Conservation (phyloP, 2,113 vertebrate species). For the Leptobrachium ailaonicum region DNA sequence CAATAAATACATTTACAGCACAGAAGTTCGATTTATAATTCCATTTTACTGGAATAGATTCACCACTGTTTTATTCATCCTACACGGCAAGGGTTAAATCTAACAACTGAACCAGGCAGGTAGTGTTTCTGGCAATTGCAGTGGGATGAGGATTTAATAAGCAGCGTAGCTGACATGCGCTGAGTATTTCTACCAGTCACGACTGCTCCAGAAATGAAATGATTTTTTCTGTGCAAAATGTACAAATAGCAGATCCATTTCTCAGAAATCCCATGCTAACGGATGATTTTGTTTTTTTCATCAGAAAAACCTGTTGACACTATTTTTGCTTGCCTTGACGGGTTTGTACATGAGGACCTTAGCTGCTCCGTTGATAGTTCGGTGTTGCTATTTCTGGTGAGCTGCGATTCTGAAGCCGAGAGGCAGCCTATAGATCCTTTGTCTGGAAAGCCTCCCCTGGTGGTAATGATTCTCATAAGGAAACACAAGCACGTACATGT, state of each 20-base stretch:
- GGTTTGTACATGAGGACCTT: neutral
- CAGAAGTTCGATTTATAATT: no score
- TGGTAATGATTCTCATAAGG: neutral
- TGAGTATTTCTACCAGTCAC: conserved; percentile 3
- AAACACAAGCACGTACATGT: neutral
- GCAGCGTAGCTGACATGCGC: neutral
- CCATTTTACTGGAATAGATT: no score
- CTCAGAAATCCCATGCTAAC: neutral
- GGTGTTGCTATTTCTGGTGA: conserved; percentile 12
- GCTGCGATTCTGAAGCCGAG: neutral
- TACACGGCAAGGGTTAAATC: neutral
- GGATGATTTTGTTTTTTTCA: neutral
- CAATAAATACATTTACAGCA: no score
- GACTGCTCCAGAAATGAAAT: conserved; percentile 1
- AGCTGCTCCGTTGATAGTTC: conserved; percentile 1
- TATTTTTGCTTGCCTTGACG: neutral
- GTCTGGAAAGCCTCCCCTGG: neutral
- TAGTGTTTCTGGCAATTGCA: neutral
- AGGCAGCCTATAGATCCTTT: neutral
- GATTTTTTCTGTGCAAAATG: neutral
- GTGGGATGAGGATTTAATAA: neutral
- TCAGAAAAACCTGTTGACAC: conserved; percentile 17
- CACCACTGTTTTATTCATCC: neutral
- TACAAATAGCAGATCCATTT: conserved; percentile 19
- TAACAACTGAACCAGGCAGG: neutral